Evolutionary conservation across 2,888 invertebrate species (phyloP).

Genomic region (Drosophila barbarae): DNA sequence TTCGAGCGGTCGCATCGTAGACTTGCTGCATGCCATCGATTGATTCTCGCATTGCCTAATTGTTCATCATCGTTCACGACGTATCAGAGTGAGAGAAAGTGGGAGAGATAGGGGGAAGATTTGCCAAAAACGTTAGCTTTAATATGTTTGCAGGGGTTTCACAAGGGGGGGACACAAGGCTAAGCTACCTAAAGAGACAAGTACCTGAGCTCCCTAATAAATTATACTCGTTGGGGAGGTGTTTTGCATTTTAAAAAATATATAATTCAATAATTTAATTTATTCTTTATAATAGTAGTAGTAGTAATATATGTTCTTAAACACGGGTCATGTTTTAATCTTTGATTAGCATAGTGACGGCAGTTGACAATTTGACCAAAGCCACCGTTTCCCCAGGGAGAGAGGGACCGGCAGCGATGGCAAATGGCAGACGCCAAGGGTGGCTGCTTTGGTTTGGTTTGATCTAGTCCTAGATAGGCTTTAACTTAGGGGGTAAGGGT

Average conservation of each 20-base stretch:
- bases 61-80: slow-evolving; percentile 54
- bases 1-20: slow-evolving; percentile 86
- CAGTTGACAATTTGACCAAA: slow-evolving; percentile 29
- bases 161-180: slow-evolving; percentile 4
- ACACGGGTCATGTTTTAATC: slow-evolving; percentile 33
- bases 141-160: slow-evolving; percentile 57
- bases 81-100: slow-evolving; percentile 56
- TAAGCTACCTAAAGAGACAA: slow-evolving; percentile 20
- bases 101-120: slow-evolving; percentile 78
- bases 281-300: slow-evolving; percentile 27
- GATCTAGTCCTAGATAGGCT: slow-evolving; percentile 56
- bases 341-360: slow-evolving; percentile 29
- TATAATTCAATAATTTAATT: slow-evolving; percentile 60
- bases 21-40: slow-evolving; percentile 85
- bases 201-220: slow-evolving; percentile 28
- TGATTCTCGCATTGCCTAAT: slow-evolving; percentile 81
- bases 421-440: slow-evolving; percentile 46
- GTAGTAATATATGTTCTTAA: slow-evolving; percentile 29
- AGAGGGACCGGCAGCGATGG: slow-evolving; percentile 7
- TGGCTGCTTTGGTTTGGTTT: slow-evolving; percentile 66
- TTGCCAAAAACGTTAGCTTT: slow-evolving; percentile 79
- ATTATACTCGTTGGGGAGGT: slow-evolving; percentile 30
- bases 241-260: slow-evolving; percentile 50
- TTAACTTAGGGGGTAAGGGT: slow-evolving; percentile 42
- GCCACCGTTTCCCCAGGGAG: slow-evolving; percentile 29